Conservation (phyloP, 2,797 vertebrate species). For the Megaceryle alcyon region DNA sequence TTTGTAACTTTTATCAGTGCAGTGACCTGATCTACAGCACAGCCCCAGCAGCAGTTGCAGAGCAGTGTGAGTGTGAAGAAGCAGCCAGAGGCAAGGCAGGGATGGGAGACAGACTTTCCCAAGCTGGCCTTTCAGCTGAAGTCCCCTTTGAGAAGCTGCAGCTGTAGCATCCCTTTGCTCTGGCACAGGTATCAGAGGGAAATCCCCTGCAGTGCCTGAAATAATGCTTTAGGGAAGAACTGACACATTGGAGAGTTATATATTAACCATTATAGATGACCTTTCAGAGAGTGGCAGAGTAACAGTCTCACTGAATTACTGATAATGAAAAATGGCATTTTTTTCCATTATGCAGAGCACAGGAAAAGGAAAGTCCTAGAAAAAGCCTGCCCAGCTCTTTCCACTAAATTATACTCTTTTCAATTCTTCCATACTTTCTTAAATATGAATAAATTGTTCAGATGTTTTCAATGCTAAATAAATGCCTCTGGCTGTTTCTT, state of each 20-base stretch:
- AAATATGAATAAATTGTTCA: neutral
- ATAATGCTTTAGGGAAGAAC: constrained; percentile 12
- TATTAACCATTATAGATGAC: neutral
- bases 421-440: neutral
- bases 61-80: neutral
- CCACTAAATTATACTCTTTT: neutral
- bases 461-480: neutral
- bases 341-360: neutral
- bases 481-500: neutral
- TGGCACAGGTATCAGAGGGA: neutral
- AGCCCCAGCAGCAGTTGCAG: neutral
- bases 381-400: neutral
- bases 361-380: neutral
- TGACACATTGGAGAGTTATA: constrained; percentile 5
- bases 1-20: neutral
- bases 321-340: neutral
- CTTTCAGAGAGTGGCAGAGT: neutral
- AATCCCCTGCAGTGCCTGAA: constrained; percentile 9
- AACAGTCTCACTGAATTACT: neutral
- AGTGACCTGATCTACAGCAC: neutral
- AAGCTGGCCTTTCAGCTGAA: neutral
- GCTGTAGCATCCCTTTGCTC: neutral
- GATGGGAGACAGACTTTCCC: neutral
- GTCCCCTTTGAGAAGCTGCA: neutral
- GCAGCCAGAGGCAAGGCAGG: neutral